Base-by-base conservation (phyloP, 2,797 vertebrate species). In the Pyrrhura leucotis region DNA sequence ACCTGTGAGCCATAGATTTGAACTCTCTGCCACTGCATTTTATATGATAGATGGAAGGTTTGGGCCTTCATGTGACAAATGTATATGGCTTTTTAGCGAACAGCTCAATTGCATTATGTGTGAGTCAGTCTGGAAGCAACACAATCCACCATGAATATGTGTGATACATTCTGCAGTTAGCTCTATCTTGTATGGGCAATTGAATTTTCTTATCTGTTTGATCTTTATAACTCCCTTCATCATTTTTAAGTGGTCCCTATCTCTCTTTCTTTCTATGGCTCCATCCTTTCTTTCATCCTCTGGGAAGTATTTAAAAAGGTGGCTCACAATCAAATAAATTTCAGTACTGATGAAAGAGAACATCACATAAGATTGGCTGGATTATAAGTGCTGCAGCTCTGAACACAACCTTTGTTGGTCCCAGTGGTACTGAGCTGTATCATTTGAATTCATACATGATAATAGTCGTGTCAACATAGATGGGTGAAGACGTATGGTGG, bases 151-250 rank as follows among this genome's bases (percentile, higher is more conserved):
- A 50, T 45, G 44, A 85, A 44, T 42, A 89, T 65, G 37, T 88
- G 72, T 67, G 62, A 89, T 42, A 39, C n/a, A 5, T 83, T 91
- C 93, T 88, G 40, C 78, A 88, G 68, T 85, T 67, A 80, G 40
- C 23, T 91, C 18, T 68, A 2, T 83, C 78, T 85, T 77, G 8
- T 91, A 68, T 47, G 61, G 68, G 40, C 61, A 80, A 58, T 91
- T 95, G 53, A 73, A 92, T 95, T 93, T 92, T 88, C 75, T 42
- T 85, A 92, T 42, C 79, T 80, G 1, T 80, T 71, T 88, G 56
- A 28, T 82, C 31, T 75, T 89, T 61, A 67, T 80, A 67, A 84
- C 37, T 62, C 69, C 3, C 22, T 67, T 80, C 78, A 48, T 83
- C 9, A n/a, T 56, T 88, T 84, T 86, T 45, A 90, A 79, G 56